Evolutionary conservation across 2,888 invertebrate species (phyloP).

Genomic region (Stenodera caucasica): DNA sequence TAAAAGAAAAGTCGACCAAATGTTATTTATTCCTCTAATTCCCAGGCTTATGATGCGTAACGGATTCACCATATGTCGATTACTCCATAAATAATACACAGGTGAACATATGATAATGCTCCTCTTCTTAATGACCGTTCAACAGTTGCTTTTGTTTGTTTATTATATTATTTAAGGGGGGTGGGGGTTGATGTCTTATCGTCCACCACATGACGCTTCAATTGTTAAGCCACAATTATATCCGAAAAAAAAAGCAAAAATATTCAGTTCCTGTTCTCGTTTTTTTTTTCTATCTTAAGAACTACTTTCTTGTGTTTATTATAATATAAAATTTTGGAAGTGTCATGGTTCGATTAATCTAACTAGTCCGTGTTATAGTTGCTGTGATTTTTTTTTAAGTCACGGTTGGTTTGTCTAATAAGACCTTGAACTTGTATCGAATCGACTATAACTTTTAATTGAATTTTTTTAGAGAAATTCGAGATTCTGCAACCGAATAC

Average conservation of each 20-base stretch:
- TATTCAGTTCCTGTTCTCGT: background rate
- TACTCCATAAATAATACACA: conserved; percentile 32
- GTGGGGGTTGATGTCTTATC: conserved; percentile 26
- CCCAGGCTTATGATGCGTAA: conserved; percentile 53
- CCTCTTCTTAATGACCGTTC: conserved; percentile 18
- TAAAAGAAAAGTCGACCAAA: conserved; percentile 28
- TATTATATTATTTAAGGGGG: conserved; percentile 2
- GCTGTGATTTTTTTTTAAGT: conserved; percentile 35
- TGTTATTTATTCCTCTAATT: conserved; percentile 43
- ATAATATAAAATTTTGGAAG: conserved; percentile 8
- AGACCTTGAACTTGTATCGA: conserved; percentile 33
- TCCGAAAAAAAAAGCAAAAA: background rate
- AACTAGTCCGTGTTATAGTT: conserved; percentile 30
- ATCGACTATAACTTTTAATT: conserved; percentile 13
- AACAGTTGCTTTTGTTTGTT: conserved; percentile 22
- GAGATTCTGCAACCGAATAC: conserved; percentile 22
- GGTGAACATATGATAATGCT: conserved; percentile 36
- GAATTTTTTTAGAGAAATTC: background rate
- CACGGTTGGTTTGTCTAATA: conserved; percentile 31
- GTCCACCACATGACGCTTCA: conserved; percentile 23
- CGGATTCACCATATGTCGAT: conserved; percentile 52
- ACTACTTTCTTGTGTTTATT: conserved; percentile 3
- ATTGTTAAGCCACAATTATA: background rate
- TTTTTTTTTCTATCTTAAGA: background rate
- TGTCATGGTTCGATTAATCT: conserved; percentile 29